These are phyloP conservation scores for Tringa solitaria DNA, from an alignment of 2,113 vertebrate genomes.

Conservation along the genomic window DNA sequence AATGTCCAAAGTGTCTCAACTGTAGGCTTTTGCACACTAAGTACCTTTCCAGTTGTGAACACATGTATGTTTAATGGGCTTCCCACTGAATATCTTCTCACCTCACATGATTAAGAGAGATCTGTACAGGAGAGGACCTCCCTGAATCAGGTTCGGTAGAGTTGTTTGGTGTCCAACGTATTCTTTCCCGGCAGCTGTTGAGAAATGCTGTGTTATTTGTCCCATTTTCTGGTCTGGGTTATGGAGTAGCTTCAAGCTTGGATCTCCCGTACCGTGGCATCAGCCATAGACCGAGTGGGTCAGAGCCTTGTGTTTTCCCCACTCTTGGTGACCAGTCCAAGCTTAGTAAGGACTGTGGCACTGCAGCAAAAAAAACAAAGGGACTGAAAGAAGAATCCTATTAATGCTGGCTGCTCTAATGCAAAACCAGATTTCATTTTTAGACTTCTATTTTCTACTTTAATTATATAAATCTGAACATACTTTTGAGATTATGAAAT, in stretches of 20 bases:
- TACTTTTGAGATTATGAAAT: constrained; percentile 53
- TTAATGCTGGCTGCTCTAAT: background rate
- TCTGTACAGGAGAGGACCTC: background rate
- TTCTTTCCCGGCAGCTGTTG: background rate
- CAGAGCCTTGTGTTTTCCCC: background rate
- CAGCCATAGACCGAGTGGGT: accelerated
- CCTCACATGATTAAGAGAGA: background rate
- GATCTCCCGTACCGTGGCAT: background rate
- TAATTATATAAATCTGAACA: constrained; percentile 62
- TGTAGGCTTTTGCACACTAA: background rate
- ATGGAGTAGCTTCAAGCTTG: background rate
- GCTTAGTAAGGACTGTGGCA: background rate
- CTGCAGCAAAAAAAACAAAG: background rate
- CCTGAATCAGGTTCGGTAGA: background rate
- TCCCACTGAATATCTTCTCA: background rate
- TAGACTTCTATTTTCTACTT: constrained; percentile 58
- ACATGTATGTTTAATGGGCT: background rate
- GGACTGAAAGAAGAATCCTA: background rate
- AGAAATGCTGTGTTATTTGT: background rate
- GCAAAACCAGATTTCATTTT: constrained; percentile 19
- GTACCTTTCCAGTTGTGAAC: background rate
- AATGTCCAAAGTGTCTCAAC: background rate
- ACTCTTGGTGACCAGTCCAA: background rate
- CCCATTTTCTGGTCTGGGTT: background rate
- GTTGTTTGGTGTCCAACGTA: background rate